Base-by-base conservation (phyloP, 2,888 invertebrate genomes). In the Pandemis heparana region DNA sequence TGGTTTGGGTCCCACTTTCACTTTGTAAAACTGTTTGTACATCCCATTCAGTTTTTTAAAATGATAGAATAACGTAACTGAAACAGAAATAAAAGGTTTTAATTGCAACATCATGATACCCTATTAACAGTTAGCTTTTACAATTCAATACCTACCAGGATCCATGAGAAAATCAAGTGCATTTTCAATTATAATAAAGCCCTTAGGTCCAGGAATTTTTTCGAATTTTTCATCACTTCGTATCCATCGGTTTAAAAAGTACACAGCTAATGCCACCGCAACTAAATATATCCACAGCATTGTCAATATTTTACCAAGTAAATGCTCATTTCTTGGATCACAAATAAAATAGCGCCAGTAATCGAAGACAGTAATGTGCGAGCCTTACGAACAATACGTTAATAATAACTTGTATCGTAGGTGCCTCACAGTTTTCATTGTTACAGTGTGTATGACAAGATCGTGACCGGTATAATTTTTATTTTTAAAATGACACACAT, bases 41-140 rank as follows among this genome's bases (percentile, higher is more conserved):
- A 70, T 79, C 48, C 76, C 77, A 23, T 81, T 72, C 59, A 80
- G 71, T 5, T 68, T 72, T 69, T 72, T 85, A 9, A 79, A 86
- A 85, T 78, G 84, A 76, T 81, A 83, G 79, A 77, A 91, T n/a
- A 81, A 79, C 86, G 76, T 84, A 79, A 78, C 82, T 87, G 80
- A 71, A 78, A 77, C 9, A 70, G 65, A 61, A 71, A 71, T n/a
- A 5, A 12, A 8, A 7, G 5, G 48, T 48, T n/a, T n/a, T 23
- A 2, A 43, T 43, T 4, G 10, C 12, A 43, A 43, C 43, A 43
- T 9, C 8, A 8, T 9, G 12, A 43, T 43, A 43, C 10, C 23
- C 23, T 32, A 2, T 32, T 12, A 43, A 43, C 12, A 43, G 10
- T 14, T 6, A 16, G 60, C 6, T 39, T 1, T 61, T 51, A 70